phyloP scores from a whole-genome alignment of 2,797 vertebrate genomes.

The Syngnathus rostellatus region DNA sequence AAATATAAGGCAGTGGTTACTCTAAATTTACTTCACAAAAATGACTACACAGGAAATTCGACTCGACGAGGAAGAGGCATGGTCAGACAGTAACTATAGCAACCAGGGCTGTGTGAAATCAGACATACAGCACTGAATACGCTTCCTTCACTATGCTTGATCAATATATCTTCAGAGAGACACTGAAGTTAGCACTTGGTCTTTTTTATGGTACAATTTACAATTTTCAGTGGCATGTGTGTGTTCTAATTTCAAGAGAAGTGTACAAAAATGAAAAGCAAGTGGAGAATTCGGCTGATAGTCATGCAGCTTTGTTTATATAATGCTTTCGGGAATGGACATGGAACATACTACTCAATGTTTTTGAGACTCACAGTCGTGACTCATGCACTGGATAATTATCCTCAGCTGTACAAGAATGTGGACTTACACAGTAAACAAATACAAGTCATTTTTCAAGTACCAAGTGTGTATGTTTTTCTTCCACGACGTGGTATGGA shows the following conservation, averaged over 20 bases:
- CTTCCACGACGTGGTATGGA: conserved; percentile 9
- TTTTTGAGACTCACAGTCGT: conserved; percentile 39
- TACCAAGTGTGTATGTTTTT: background rate
- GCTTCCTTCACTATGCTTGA: conserved; percentile 23
- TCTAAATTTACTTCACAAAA: background rate
- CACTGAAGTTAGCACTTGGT: background rate
- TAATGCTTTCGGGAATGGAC: conserved; percentile 21
- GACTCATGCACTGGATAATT: conserved; percentile 55
- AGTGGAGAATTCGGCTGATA: background rate
- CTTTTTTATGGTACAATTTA: background rate
- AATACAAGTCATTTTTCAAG: conserved; percentile 25
- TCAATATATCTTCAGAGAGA: background rate
- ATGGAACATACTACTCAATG: conserved; percentile 44
- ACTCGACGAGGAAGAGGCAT: conserved; percentile 26
- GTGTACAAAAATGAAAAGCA: background rate
- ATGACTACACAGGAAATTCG: conserved; percentile 14
- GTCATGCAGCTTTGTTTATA: background rate
- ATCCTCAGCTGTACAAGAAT: conserved; percentile 43
- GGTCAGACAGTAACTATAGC: conserved; percentile 38
- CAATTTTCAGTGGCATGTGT: background rate
- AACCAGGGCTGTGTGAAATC: conserved; percentile 26
- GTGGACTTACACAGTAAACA: conserved; percentile 40
- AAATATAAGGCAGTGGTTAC: background rate
- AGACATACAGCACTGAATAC: conserved; percentile 29
- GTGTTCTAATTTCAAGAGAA: background rate